Conservation (phyloP, 1,140 invertebrate species). For the Drosophila melanica region DNA sequence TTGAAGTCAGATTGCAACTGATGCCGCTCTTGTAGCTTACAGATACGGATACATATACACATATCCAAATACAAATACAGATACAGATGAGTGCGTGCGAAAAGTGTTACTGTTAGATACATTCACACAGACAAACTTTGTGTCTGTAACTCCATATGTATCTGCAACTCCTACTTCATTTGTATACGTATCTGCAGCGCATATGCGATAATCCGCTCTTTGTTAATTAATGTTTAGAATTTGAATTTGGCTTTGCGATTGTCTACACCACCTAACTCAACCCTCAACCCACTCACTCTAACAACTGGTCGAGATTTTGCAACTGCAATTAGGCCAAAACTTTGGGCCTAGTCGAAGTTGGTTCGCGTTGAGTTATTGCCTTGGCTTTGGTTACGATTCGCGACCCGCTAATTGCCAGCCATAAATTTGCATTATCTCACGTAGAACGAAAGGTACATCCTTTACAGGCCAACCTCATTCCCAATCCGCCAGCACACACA, state of each 20-base stretch:
- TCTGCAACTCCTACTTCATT: constrained; percentile 14
- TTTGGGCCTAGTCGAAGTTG: constrained; percentile 59
- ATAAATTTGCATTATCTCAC: constrained; percentile 82
- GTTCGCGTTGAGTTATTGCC: constrained; percentile 62
- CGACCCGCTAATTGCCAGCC: constrained; percentile 77
- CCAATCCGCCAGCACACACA: constrained; percentile 1
- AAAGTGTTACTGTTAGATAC: constrained; percentile 63
- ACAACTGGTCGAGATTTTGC: constrained; percentile 49
- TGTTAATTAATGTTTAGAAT: constrained; percentile 70
- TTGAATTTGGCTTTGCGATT: constrained; percentile 59
- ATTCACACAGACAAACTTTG: constrained; percentile 16
- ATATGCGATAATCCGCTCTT: constrained; percentile 45
- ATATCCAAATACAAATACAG: constrained; percentile 9
- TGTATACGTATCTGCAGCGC: constrained; percentile 27
- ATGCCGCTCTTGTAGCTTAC: constrained; percentile 55
- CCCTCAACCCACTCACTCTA: background rate
- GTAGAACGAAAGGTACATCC: constrained; percentile 50
- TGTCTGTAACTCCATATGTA: constrained; percentile 28
- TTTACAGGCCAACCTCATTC: background rate
- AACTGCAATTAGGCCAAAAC: constrained; percentile 70
- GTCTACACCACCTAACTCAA: constrained; percentile 1
- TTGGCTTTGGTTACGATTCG: constrained; percentile 65
- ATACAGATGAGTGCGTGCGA: constrained; percentile 36
- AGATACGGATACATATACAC: constrained; percentile 36
- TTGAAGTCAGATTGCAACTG: constrained; percentile 83